Conservation (phyloP, 2,888 invertebrate species). For the Pomacea canaliculata region DNA sequence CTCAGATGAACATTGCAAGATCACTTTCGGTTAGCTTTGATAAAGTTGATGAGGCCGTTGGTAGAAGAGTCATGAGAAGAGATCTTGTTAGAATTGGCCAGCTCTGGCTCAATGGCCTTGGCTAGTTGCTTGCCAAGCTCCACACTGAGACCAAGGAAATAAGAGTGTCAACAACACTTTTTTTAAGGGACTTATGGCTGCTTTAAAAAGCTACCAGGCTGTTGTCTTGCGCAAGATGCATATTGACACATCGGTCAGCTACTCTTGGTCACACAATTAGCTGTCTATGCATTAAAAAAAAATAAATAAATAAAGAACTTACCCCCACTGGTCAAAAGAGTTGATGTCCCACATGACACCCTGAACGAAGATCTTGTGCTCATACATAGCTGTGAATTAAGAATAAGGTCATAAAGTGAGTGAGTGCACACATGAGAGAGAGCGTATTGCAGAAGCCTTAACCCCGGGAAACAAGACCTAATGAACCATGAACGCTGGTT, state of each 20-base stretch:
- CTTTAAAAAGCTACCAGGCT: background rate
- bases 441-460: too few relatives aligned
- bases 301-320: slow-evolving; percentile 60
- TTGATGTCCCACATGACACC: slow-evolving; percentile 99
- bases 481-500: too few relatives aligned
- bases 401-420: background rate
- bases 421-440: background rate
- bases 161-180: background rate
- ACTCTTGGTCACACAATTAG: too few relatives aligned
- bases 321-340: slow-evolving; percentile 99
- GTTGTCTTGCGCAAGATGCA: background rate
- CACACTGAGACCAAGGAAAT: slow-evolving; percentile 75
- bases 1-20: too few relatives aligned
- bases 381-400: slow-evolving; percentile 87
- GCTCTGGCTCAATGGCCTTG: slow-evolving; percentile 96
- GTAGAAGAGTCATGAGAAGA: slow-evolving; percentile 92
- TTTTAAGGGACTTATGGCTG: background rate
- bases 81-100: slow-evolving; percentile 76
- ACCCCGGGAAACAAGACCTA: too few relatives aligned
- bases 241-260: too few relatives aligned
- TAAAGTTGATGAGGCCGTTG: slow-evolving; percentile 96
- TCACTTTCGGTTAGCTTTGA: slow-evolving; percentile 71
- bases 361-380: slow-evolving; percentile 99
- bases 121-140: slow-evolving; percentile 98
- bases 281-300: too few relatives aligned